A percentile compares a stretch with the other conserved stretches of the same genome.
These are phyloP conservation scores for Rhinoraja longicauda DNA, from an alignment of 2,797 vertebrate genomes.

Conservation along the genomic window DNA sequence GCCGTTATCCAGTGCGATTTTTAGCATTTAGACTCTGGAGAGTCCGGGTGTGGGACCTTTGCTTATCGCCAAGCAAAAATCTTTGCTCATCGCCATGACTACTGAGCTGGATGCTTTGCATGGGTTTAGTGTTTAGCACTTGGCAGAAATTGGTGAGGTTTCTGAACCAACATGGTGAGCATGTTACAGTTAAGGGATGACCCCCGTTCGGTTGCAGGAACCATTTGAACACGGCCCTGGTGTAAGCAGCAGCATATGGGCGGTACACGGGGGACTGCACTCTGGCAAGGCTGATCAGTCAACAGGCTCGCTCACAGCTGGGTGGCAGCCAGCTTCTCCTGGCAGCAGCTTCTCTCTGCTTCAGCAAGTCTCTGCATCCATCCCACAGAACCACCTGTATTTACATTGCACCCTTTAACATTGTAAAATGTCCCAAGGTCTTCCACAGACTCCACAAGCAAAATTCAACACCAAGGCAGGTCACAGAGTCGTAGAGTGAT, in stretches of 20 bases:
- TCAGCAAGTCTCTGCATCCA: not conserved
- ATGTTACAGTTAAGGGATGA: not conserved
- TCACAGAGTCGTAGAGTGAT: no score
- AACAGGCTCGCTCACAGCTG: not conserved
- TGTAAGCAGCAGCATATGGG: not conserved
- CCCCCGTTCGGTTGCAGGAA: not conserved
- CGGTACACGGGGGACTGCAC: not conserved
- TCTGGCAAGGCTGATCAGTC: not conserved
- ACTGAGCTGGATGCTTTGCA: not conserved
- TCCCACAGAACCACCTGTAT: no score
- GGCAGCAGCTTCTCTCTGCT: not conserved
- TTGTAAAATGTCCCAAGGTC: no score
- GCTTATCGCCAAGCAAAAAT: not conserved
- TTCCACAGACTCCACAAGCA: no score
- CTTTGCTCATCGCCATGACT: not conserved
- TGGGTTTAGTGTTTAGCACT: not conserved
- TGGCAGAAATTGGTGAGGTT: not conserved
- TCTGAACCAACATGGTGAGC: not conserved
- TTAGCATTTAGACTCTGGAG: not conserved
- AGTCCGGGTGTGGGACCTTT: not conserved
- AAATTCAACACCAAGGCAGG: no score
- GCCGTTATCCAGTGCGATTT: not conserved
- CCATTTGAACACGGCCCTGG: not conserved
- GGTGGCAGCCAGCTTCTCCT: not conserved
- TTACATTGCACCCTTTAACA: no score